Conservation (phyloP, 2,797 vertebrate species). For the Artibeus jamaicensis region DNA sequence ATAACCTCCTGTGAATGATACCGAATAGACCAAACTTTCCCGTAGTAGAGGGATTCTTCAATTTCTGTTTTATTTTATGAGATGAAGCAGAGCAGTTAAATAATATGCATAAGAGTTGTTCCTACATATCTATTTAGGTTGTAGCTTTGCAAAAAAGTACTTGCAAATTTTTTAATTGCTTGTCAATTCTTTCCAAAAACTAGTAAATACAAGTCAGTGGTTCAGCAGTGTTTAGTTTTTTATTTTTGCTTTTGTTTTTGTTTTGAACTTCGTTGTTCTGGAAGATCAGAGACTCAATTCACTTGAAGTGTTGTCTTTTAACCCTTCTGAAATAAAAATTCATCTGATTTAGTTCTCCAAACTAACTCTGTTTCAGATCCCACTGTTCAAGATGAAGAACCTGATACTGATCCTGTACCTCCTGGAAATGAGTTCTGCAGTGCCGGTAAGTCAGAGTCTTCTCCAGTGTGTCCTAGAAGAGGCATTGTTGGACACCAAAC, state of each 20-base stretch:
- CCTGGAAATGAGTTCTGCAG: conserved; percentile 51
- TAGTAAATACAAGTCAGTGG: background rate
- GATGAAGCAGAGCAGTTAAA: background rate
- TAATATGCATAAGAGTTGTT: background rate
- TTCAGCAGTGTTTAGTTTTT: background rate
- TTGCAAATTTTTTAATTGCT: background rate
- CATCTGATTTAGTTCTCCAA: conserved; percentile 45
- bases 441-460: conserved; percentile 69
- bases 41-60: background rate
- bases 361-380: conserved; percentile 58
- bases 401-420: conserved; percentile 63
- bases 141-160: background rate
- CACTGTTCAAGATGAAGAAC: conserved; percentile 68
- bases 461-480: background rate
- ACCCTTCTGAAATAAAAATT: conserved; percentile 19
- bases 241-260: background rate
- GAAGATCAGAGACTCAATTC: background rate
- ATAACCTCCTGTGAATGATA: background rate
- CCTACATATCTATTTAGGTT: background rate
- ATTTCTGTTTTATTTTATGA: background rate
- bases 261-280: background rate
- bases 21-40: background rate
- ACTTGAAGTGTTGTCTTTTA: conserved; percentile 25
- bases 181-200: background rate
- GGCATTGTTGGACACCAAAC: no score